Conservation (phyloP, 1,140 invertebrate genomes). For the Drosophila watanabei region DNA sequence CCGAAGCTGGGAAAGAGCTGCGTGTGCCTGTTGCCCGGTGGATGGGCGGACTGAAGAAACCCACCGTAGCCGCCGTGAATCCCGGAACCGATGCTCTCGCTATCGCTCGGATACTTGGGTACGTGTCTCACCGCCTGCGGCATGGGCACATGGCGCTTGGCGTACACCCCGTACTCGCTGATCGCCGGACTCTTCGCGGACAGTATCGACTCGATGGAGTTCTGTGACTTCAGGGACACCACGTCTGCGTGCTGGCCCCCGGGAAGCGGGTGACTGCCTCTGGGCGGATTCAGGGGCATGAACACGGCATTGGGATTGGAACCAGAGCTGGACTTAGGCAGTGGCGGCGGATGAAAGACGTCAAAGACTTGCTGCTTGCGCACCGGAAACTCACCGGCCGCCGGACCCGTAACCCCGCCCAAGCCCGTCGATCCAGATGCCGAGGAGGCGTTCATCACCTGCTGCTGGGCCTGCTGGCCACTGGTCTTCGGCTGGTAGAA, state of each 20-base stretch:
- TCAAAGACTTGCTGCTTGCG: slow-evolving; percentile 82
- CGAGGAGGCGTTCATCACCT: slow-evolving; percentile 57
- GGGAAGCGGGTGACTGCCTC: slow-evolving; percentile 37
- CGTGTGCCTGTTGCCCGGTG: slow-evolving; percentile 70
- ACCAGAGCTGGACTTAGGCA: slow-evolving; percentile 53
- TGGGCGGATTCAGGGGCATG: slow-evolving; percentile 64
- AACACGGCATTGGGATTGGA: slow-evolving; percentile 70
- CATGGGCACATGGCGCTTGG: slow-evolving; percentile 70
- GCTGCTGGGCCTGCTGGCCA: slow-evolving; percentile 82
- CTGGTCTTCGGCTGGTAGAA: slow-evolving; percentile 82
- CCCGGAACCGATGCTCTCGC: slow-evolving; percentile 88
- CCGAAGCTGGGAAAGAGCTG: slow-evolving; percentile 79
- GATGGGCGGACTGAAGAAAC: slow-evolving; percentile 25
- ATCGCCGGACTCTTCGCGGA: slow-evolving; percentile 82
- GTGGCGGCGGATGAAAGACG: slow-evolving; percentile 68
- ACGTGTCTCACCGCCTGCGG: slow-evolving; percentile 86
- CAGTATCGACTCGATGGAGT: slow-evolving; percentile 84
- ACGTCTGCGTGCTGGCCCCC: slow-evolving; percentile 61
- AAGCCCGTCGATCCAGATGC: slow-evolving; percentile 1
- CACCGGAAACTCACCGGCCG: slow-evolving; percentile 68
- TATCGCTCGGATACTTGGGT: slow-evolving; percentile 88
- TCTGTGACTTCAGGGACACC: slow-evolving; percentile 84
- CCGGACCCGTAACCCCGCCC: slow-evolving; percentile 34
- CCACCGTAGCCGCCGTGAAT: slow-evolving; percentile 51
- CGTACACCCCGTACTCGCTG: slow-evolving; percentile 70